Conservation (phyloP, 2,888 invertebrate genomes). For the Chymomyza amoena region DNA sequence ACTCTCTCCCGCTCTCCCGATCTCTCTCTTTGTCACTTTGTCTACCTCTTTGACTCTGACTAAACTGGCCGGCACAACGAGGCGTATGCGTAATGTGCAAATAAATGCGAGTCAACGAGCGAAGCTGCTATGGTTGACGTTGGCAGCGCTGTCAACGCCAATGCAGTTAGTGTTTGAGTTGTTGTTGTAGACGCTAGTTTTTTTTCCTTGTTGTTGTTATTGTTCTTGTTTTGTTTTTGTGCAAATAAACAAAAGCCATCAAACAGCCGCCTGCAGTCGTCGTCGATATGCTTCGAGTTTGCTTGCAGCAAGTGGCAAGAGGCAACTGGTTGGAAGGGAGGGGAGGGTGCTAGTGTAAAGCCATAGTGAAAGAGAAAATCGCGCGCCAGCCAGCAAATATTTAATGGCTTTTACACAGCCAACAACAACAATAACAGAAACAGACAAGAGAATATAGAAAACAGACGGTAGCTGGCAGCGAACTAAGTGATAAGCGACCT, state of each 20-base stretch:
- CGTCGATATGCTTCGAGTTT: slow-evolving; percentile 2
- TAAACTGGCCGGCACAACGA: slow-evolving; percentile 1
- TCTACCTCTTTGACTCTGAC: background rate
- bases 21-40: too few relatives aligned
- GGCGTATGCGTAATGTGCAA: slow-evolving; percentile 16
- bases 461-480: slow-evolving; percentile 1
- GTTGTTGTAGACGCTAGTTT: background rate
- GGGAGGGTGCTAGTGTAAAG: background rate
- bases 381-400: slow-evolving; percentile 33
- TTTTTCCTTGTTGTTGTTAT: background rate
- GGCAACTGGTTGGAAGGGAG: background rate
- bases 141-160: background rate
- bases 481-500: background rate
- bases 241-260: slow-evolving; percentile 5
- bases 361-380: slow-evolving; percentile 16
- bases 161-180: background rate
- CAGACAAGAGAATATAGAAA: slow-evolving; percentile 5
- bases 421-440: slow-evolving; percentile 28
- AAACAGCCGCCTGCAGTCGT: background rate
- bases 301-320: slow-evolving; percentile 5
- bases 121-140: background rate
- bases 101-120: slow-evolving; percentile 3
- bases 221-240: background rate
- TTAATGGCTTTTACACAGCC: slow-evolving; percentile 51
- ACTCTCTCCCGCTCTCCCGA: background rate